A percentile compares a stretch with the other conserved stretches of the same genome.
Evolutionary conservation across 2,797 vertebrate genomes (phyloP).

Genomic region (Sparidentex hasta): DNA sequence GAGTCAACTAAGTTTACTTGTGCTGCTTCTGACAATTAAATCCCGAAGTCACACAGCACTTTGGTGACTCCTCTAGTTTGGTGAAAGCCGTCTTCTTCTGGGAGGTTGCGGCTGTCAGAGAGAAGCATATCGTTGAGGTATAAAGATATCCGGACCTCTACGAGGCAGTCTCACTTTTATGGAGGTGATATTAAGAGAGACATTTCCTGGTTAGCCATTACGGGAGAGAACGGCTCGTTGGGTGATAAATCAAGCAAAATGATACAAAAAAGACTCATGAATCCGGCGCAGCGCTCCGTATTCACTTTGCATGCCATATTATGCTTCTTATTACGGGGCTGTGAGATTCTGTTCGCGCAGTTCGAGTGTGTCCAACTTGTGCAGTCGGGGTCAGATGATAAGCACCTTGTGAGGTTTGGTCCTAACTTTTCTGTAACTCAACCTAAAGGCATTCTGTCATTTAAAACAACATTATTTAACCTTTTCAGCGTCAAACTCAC

Average conservation of each 20-base stretch:
- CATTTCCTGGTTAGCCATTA: slow-evolving; percentile 30
- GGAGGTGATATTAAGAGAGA: slow-evolving; percentile 40
- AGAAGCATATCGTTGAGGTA: slow-evolving; percentile 28
- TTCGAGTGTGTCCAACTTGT: not conserved
- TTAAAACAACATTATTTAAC: too few relatives aligned
- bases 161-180: slow-evolving; percentile 22
- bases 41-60: slow-evolving; percentile 16
- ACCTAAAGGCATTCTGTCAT: not conserved
- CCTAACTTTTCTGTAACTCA: not conserved
- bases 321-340: slow-evolving; percentile 3
- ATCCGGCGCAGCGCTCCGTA: slow-evolving; percentile 15
- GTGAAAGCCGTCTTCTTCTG: not conserved
- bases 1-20: slow-evolving; percentile 5
- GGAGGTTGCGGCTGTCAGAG: slow-evolving; percentile 29
- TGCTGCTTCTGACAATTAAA: slow-evolving; percentile 3
- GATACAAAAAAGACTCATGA: slow-evolving; percentile 30
- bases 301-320: slow-evolving; percentile 27
- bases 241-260: slow-evolving; percentile 35
- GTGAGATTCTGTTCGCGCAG: slow-evolving; percentile 3
- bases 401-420: not conserved
- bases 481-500: too few relatives aligned
- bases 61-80: slow-evolving; percentile 11
- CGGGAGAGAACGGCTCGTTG: slow-evolving; percentile 12
- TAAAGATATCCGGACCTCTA: slow-evolving; percentile 25
- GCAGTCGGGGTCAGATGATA: not conserved